Percentiles rank a stretch among this genome's conserved stretches.
These are phyloP conservation scores for Megastigmus dorsalis DNA, from an alignment of 2,888 invertebrate species.

Conservation along the genomic window DNA sequence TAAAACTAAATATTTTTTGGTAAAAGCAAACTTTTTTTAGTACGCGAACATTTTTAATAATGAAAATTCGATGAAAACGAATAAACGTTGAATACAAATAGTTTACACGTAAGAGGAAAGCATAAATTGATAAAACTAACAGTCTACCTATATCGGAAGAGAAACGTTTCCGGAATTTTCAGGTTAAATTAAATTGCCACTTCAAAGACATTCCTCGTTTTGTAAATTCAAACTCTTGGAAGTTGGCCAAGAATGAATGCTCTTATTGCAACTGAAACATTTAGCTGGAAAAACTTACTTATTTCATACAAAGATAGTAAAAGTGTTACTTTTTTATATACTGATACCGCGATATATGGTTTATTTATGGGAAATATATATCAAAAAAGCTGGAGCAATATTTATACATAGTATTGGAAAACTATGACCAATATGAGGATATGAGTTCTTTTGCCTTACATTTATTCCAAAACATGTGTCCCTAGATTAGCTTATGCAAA, in stretches of 20 bases:
- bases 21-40: not conserved
- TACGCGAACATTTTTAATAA: too few relatives aligned
- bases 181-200: constrained; percentile 26
- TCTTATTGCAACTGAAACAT: constrained; percentile 5
- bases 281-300: not conserved
- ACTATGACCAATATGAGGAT: too few relatives aligned
- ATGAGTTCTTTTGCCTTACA: too few relatives aligned
- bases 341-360: too few relatives aligned
- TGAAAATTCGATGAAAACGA: too few relatives aligned
- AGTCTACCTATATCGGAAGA: not conserved
- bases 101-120: too few relatives aligned
- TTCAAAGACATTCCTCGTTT: constrained; percentile 33
- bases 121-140: constrained; percentile 1
- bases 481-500: too few relatives aligned
- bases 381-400: not conserved
- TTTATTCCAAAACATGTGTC: too few relatives aligned
- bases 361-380: not conserved
- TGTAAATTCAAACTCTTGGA: constrained; percentile 36
- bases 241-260: constrained; percentile 29
- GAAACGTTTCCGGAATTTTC: constrained; percentile 10
- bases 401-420: too few relatives aligned
- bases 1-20: not conserved
- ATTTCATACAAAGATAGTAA: too few relatives aligned
- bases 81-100: too few relatives aligned
- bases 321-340: too few relatives aligned